phyloP scores from a whole-genome alignment of 2,113 vertebrate genomes.

The Cynocephalus volans region DNA sequence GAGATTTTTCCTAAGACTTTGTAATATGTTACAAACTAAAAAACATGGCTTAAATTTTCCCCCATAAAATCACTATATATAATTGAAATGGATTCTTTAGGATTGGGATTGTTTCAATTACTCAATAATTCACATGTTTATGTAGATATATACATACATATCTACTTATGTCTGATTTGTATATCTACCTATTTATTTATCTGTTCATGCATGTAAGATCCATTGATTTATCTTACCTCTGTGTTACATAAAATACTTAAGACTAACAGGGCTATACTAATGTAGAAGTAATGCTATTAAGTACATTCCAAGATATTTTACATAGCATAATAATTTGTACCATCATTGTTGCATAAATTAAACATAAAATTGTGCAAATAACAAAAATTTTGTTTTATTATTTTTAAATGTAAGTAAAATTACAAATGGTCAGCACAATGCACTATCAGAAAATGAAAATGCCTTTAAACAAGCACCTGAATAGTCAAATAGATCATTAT shows the following conservation, averaged over 20 bases:
- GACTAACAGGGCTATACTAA: background rate
- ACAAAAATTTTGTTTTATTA: background rate
- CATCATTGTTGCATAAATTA: background rate
- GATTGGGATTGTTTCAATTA: too few species aligned
- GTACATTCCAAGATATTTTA: background rate
- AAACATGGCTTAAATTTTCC: background rate
- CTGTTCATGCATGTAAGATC: background rate
- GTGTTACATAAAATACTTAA: background rate
- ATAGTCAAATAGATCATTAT: background rate
- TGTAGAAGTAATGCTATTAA: background rate
- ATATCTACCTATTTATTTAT: background rate
- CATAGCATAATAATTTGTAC: background rate
- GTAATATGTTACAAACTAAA: background rate
- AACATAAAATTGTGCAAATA: background rate
- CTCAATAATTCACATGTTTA: background rate
- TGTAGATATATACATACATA: background rate
- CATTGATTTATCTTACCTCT: background rate
- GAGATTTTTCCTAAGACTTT: background rate
- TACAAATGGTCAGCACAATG: background rate
- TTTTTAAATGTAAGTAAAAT: background rate
- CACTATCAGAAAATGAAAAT: too few species aligned
- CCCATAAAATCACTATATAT: background rate
- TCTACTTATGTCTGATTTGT: background rate
- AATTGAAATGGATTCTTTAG: background rate
- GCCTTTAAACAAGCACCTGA: background rate